Percentiles rank a stretch among this genome's conserved stretches.
These are phyloP conservation scores for Dipodomys merriami DNA, from an alignment of 2,113 vertebrate genomes.

Conservation along the genomic window DNA sequence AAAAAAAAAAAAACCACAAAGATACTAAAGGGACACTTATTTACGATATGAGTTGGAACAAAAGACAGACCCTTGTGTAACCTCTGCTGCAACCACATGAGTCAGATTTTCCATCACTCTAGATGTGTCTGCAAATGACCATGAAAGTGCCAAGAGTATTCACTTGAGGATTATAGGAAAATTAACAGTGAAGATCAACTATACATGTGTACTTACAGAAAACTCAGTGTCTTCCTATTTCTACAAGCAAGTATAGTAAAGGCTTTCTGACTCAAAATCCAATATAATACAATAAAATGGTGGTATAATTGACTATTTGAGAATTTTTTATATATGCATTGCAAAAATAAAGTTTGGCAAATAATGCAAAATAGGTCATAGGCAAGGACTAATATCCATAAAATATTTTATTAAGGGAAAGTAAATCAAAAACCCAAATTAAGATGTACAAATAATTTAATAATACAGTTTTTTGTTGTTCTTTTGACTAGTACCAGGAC, in stretches of 20 bases:
- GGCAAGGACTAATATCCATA: neutral
- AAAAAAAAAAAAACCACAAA: neutral
- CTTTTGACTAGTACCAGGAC: too few relatives aligned
- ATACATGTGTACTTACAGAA: neutral
- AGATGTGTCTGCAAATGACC: neutral
- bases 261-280: neutral
- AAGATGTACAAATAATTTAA: neutral
- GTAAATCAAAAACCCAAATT: neutral
- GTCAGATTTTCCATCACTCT: neutral
- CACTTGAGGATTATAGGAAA: neutral
- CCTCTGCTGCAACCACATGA: neutral
- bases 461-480: too few relatives aligned
- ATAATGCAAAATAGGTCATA: neutral
- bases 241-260: neutral
- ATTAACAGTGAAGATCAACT: neutral
- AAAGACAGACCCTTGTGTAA: neutral
- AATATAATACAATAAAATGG: slow-evolving; percentile 1
- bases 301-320: neutral
- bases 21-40: neutral
- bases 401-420: neutral
- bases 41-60: neutral
- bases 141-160: neutral
- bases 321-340: neutral
- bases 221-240: slow-evolving; percentile 3
- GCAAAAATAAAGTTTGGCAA: neutral